Percentiles rank a stretch among this genome's conserved stretches.
Conservation (phyloP, 2,113 vertebrate genomes). For the Caracal caracal region DNA sequence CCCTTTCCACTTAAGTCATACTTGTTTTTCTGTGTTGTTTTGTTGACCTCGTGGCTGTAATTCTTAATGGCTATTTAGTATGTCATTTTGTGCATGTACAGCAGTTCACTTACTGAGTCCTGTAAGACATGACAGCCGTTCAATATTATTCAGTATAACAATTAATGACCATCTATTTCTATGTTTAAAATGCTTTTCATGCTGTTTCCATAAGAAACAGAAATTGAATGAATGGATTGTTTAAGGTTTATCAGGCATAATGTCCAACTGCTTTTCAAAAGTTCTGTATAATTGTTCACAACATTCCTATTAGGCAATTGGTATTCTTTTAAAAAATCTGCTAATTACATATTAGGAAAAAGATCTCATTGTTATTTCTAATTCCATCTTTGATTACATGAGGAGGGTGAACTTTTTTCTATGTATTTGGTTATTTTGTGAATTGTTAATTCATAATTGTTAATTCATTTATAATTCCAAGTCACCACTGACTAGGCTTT, state of each 20-base stretch:
- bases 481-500: neutral
- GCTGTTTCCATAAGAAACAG: neutral
- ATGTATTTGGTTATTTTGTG: neutral
- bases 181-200: neutral
- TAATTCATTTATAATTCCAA: neutral
- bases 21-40: neutral
- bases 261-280: neutral
- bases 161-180: neutral
- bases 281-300: neutral
- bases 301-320: neutral
- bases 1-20: neutral
- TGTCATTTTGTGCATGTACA: neutral
- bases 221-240: neutral
- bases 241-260: neutral
- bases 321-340: neutral
- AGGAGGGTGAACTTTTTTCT: neutral
- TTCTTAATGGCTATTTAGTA: neutral
- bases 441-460: neutral
- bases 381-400: neutral
- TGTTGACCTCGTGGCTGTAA: neutral
- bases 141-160: slow-evolving; percentile 11
- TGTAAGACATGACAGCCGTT: neutral
- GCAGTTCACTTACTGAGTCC: neutral
- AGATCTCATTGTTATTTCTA: neutral
- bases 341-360: neutral